Evolutionary conservation across 1,140 invertebrate genomes (phyloP).

Genomic region (Diploscapter pachys): DNA sequence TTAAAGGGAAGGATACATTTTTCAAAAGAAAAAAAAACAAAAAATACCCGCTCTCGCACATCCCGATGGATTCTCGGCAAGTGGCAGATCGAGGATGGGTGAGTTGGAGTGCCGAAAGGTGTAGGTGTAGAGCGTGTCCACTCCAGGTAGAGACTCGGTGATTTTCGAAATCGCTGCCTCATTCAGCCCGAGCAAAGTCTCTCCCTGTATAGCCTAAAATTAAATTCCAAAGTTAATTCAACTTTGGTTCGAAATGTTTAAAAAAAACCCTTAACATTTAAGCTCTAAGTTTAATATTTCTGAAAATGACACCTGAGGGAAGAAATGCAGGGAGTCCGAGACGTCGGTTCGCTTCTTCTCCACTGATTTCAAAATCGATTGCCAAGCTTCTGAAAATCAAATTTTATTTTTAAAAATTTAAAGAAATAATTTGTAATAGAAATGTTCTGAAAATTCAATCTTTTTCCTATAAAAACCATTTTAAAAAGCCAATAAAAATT

Average conservation of each 20-base stretch:
- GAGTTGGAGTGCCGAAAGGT: conserved; percentile 86
- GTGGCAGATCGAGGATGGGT: conserved; percentile 85
- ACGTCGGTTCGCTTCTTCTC: conserved; percentile 69
- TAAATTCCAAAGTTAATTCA: no score
- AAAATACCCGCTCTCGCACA: conserved; percentile 77
- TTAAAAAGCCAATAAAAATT: no score
- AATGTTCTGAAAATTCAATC: no score
- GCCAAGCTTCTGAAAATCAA: conserved; percentile 60
- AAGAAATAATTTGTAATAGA: no score
- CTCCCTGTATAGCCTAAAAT: conserved; percentile 70
- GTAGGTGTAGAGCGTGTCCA: conserved; percentile 90
- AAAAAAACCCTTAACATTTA: no score
- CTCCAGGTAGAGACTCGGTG: conserved; percentile 71
- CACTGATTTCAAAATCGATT: conserved; percentile 76
- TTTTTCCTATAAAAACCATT: no score
- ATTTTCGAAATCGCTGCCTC: conserved; percentile 90
- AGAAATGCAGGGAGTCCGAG: conserved; percentile 78
- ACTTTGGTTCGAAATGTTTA: no score
- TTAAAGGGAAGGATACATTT: no score
- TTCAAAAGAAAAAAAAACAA: no score
- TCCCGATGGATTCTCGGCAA: conserved; percentile 92
- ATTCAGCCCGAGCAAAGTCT: conserved; percentile 92
- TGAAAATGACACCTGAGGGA: conserved; percentile 64
- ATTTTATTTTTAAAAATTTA: no score
- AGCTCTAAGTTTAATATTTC: no score